phyloP scores from a whole-genome alignment of 2,888 invertebrate species.

The Allygus modestus region DNA sequence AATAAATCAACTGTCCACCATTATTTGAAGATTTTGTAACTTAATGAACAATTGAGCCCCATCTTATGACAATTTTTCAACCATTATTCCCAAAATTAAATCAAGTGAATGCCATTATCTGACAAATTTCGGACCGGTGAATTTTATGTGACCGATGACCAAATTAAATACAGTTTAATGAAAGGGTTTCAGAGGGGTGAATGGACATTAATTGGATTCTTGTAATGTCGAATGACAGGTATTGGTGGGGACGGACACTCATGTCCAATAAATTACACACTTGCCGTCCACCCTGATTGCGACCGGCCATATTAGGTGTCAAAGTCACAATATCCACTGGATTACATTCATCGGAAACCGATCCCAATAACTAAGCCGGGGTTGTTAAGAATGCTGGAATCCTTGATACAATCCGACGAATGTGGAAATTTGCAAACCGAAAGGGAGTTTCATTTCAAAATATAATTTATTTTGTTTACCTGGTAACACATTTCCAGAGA shows the following conservation, averaged over 20 bases:
- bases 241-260: conserved; percentile 53
- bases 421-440: background rate
- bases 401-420: background rate
- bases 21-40: background rate
- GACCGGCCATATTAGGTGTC: conserved; percentile 47
- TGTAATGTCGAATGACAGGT: conserved; percentile 57
- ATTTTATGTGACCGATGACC: conserved; percentile 15
- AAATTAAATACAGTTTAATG: conserved; percentile 48
- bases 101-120: background rate
- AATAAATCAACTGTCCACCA: background rate
- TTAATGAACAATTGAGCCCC: background rate
- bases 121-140: background rate
- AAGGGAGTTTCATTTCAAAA: background rate
- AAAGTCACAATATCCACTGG: conserved; percentile 41
- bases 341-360: conserved; percentile 41
- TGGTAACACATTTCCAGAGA: no score
- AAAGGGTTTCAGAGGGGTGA: conserved; percentile 28
- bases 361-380: conserved; percentile 32
- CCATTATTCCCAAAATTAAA: background rate
- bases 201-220: conserved; percentile 56
- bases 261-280: conserved; percentile 52
- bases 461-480: no score
- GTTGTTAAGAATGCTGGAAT: conserved; percentile 19
- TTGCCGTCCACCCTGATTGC: background rate
- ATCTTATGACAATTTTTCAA: background rate